phyloP scores from a whole-genome alignment of 1,140 invertebrate genomes.

The Drosophila cardini region DNA sequence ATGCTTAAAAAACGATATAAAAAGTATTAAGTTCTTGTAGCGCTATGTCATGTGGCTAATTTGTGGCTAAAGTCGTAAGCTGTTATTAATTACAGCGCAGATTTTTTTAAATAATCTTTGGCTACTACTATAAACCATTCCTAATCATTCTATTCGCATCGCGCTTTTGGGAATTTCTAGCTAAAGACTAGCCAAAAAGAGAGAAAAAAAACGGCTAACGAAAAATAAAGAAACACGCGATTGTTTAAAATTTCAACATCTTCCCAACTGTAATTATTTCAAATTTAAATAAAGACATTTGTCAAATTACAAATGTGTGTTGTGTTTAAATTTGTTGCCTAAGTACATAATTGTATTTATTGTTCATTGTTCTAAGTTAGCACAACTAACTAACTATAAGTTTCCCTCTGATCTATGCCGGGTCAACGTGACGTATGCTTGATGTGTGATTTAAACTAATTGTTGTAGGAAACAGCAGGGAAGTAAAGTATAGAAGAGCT shows the following conservation, averaged over 20 bases:
- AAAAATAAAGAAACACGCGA: constrained; percentile 35
- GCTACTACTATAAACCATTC: constrained; percentile 45
- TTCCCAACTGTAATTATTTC: constrained; percentile 56
- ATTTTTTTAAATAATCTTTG: constrained; percentile 40
- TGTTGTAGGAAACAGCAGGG: background rate
- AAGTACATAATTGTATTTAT: constrained; percentile 27
- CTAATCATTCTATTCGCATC: constrained; percentile 65
- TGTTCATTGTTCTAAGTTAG: constrained; percentile 36
- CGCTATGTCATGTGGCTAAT: constrained; percentile 68
- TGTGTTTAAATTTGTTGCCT: constrained; percentile 16
- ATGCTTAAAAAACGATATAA: background rate
- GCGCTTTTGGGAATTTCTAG: constrained; percentile 55
- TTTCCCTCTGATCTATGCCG: constrained; percentile 8
- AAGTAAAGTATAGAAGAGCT: no score
- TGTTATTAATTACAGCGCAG: constrained; percentile 74
- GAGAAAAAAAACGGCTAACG: constrained; percentile 8
- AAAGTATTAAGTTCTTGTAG: constrained; percentile 37
- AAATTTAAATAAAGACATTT: constrained; percentile 54
- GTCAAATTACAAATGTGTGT: constrained; percentile 41
- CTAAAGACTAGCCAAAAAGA: constrained; percentile 17
- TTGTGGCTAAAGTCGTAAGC: constrained; percentile 65
- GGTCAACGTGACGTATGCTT: constrained; percentile 26
- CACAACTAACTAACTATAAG: background rate
- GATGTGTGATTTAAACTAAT: constrained; percentile 27
- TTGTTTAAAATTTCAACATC: constrained; percentile 33